phyloP scores from a whole-genome alignment of 2,888 invertebrate species.

The Anticlea derivata region DNA sequence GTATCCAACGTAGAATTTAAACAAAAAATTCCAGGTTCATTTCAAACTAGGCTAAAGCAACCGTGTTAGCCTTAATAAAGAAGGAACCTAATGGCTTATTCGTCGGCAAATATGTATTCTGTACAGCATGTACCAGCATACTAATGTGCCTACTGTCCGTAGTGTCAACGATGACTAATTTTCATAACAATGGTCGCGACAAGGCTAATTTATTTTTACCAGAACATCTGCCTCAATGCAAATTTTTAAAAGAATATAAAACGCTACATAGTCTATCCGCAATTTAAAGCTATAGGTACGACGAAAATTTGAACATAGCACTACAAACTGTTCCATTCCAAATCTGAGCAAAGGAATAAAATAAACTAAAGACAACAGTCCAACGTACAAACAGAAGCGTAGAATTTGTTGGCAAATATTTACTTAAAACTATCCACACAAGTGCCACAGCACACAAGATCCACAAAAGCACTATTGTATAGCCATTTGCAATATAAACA shows the following conservation, averaged over 20 bases:
- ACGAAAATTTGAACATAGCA: constrained; percentile 2
- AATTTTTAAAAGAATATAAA: not conserved
- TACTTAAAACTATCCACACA: constrained; percentile 24
- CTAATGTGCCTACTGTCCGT: constrained; percentile 23
- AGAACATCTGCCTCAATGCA: constrained; percentile 10
- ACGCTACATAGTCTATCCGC: not conserved
- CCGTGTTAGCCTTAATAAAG: constrained; percentile 5
- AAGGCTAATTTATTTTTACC: constrained; percentile 21
- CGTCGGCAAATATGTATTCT: constrained; percentile 29
- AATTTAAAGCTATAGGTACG: not conserved
- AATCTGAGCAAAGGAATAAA: constrained; percentile 23
- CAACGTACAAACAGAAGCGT: constrained; percentile 30
- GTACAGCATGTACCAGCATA: constrained; percentile 23
- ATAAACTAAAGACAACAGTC: constrained; percentile 31
- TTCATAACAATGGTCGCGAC: constrained; percentile 25
- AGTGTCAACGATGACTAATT: constrained; percentile 31
- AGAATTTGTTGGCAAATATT: constrained; percentile 31
- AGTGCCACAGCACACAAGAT: constrained; percentile 1
- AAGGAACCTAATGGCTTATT: constrained; percentile 18
- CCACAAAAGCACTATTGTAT: constrained; percentile 15
- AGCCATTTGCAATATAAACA: constrained; percentile 37
- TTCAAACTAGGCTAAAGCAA: constrained; percentile 1
- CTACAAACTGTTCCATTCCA: constrained; percentile 1
- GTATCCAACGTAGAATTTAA: not conserved
- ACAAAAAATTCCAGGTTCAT: no score